Evolutionary conservation across 2,797 vertebrate genomes (phyloP), one percentile per base, ranked within the genome.

Genomic region (Sibirionetta formosa): DNA sequence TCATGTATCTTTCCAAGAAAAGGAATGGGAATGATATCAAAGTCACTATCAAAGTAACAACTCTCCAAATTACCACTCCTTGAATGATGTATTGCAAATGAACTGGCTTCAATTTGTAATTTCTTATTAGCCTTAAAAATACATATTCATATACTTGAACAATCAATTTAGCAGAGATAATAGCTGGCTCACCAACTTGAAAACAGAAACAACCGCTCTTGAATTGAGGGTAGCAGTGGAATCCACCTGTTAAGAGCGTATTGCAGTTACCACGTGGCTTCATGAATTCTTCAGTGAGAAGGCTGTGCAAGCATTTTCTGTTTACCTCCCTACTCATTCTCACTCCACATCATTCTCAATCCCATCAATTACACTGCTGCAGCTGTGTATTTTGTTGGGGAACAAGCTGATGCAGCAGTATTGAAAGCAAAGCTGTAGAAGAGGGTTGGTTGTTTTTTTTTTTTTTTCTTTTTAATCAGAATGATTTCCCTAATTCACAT

Each of bases 401-500:
- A 60, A 72, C 33, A 71, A 81, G 58, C 3, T 71, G 3, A 13
- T 14, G 15, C 0, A 11, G 54, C 50, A 51, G 50, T 26, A 82
- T 71, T 64, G 77, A 80, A 13, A 85, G 5, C 20, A 78, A 2
- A 9, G 14, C 20, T 79, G 35, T 31, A 22, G 50, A 82, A 85
- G 5, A n/a, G 2, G 18, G 12, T 36, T 58, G 58, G 8, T 60
- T 58, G 22, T 81, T 66, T 33, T n/a, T 7, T 77, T 70, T n/a
- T n/a, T 8, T 23, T 66, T 42, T 63, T 27, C 4, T 15, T 86
- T 79, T 76, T 11, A 72, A 54, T 14, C 44, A 27, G 15, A 50
- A 50, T 4, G 0, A 75, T 40, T 68, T 53, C 36, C 54, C 24
- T 53, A 9, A 53, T 31, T 27, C n/a, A 6, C 11, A 1, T 3